Conservation (phyloP, 2,113 vertebrate genomes). For the Peromyscus leucopus region DNA sequence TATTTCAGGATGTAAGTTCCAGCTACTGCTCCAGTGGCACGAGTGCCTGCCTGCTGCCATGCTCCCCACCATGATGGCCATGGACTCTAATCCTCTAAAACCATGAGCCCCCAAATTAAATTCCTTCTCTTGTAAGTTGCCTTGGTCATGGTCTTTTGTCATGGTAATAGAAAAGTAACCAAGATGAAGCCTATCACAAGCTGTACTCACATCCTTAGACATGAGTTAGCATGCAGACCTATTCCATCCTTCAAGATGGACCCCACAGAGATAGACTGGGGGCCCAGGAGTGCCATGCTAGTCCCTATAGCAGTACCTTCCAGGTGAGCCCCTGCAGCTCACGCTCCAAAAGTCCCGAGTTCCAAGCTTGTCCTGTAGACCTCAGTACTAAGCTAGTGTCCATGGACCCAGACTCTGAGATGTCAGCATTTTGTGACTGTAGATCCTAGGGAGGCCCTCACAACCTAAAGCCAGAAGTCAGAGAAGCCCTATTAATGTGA, state of each 20-base stretch:
- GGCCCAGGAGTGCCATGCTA: neutral
- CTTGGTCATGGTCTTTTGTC: neutral
- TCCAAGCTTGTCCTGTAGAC: neutral
- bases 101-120: neutral
- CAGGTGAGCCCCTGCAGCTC: neutral
- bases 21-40: neutral
- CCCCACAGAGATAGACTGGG: neutral
- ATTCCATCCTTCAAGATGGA: neutral
- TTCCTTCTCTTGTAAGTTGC: neutral
- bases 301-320: neutral
- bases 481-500: neutral
- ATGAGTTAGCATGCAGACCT: neutral
- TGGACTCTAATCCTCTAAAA: too few relatives aligned
- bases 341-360: neutral
- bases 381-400: neutral
- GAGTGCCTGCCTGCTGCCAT: neutral
- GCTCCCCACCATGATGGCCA: neutral
- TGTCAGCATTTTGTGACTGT: neutral
- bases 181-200: neutral
- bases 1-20: neutral
- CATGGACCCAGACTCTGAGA: neutral
- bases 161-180: too few relatives aligned
- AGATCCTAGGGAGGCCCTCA: neutral
- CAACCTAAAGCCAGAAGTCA: neutral
- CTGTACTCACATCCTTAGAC: neutral